Base-by-base conservation (phyloP, 2,797 vertebrate species). In the Decapterus maruadsi region DNA sequence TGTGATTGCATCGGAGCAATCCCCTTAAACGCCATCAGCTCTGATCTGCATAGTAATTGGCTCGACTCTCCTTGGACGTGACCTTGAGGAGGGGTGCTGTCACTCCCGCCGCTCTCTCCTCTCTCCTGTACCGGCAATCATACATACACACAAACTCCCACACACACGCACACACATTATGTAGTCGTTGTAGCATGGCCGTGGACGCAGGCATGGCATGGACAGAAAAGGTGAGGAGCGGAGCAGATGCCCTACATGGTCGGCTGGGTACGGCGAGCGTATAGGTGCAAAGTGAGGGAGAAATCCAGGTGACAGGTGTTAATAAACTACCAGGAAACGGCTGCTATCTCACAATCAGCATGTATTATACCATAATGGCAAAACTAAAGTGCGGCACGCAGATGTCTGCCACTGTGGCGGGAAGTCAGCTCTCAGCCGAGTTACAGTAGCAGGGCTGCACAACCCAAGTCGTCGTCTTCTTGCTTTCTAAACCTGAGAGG, bases 11-110 rank as follows among this genome's bases (percentile, higher is more conserved):
- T 96, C 95, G 94, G 95, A 96, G 97, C 97, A 97, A 98, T 97
- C 97, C 96, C 96, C 96, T 97, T 98, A 97, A 98, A 98, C 97
- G 95, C 95, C 93, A 95, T 93, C 91, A 95, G 94, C 94, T 96
- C 96, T 97, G 96, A 98, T 98, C 97, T 98, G 98, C 98, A 98
- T 98, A 96, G 97, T 98, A 98, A 98, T 97, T 96, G 96, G 95
- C 96, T 97, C 91, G 80, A 88, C 91, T 96, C 96, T 97, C 97
- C 97, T 98, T 97, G 96, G 92, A 91, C 91, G 87, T 97, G 96
- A 97, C 97, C 97, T 98, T 97, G 94, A 91, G 90, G 91, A 89
- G 96, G 96, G 96, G 96, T 93, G 95, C 97, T 96, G 96, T 97
- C 96, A 96, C 96, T 97, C 93, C 90, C 7, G 83, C 95, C 92